Conservation (phyloP, 2,113 vertebrate genomes). For the Speoplatyrhinus poulsoni region DNA sequence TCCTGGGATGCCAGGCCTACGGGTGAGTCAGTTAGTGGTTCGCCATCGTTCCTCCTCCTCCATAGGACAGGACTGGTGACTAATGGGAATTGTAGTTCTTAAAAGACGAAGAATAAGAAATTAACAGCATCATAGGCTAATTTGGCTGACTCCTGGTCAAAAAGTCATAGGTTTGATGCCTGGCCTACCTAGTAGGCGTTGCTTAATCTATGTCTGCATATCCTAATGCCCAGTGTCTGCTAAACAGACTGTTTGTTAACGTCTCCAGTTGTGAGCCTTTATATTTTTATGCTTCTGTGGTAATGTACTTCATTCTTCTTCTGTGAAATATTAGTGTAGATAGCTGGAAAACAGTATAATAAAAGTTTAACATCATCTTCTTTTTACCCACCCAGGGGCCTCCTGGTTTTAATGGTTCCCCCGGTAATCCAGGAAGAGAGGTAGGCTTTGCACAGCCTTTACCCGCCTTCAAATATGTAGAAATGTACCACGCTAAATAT, state of each 20-base stretch:
- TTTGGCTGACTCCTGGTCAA: too few relatives aligned
- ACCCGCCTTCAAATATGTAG: not conserved
- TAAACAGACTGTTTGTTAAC: not conserved
- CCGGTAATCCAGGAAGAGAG: slow-evolving; percentile 78
- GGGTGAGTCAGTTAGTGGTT: slow-evolving; percentile 77
- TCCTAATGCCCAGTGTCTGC: too few relatives aligned
- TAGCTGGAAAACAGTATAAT: not conserved
- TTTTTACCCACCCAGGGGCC: slow-evolving; percentile 75
- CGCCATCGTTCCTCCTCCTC: too few relatives aligned
- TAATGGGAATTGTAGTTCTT: too few relatives aligned
- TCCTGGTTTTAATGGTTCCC: slow-evolving; percentile 80
- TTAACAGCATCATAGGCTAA: not conserved
- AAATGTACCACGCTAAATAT: not conserved
- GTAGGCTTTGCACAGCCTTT: slow-evolving; percentile 54
- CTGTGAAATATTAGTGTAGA: too few relatives aligned
- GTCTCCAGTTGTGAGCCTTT: too few relatives aligned
- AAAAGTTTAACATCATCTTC: slow-evolving; percentile 6
- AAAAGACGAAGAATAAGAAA: too few relatives aligned
- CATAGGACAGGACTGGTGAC: too few relatives aligned
- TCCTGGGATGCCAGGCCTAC: slow-evolving; percentile 84
- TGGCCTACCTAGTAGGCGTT: too few relatives aligned
- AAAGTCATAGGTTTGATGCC: too few relatives aligned
- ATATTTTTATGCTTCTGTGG: slow-evolving; percentile 30
- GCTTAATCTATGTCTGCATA: too few relatives aligned
- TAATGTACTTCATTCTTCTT: not conserved